Evolutionary conservation across 1,140 invertebrate species (phyloP), one percentile per base, ranked within the genome.

Genomic region (Conus ventricosus): DNA sequence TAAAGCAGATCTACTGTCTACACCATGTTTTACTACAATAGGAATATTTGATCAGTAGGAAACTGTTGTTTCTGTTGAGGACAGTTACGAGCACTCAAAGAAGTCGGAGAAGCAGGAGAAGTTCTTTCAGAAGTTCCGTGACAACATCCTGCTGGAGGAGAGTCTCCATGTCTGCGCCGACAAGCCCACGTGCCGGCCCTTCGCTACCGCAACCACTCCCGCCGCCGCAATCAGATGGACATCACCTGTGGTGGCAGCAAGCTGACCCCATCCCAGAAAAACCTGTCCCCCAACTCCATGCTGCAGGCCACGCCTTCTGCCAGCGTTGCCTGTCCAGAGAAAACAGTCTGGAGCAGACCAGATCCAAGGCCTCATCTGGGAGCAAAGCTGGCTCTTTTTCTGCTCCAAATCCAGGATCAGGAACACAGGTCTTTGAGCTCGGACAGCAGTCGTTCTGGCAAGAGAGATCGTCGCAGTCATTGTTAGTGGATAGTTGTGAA

Each of bases 1-100:
- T n/a, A n/a, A n/a, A n/a, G n/a, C n/a, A n/a, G n/a, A n/a, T n/a
- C n/a, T n/a, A n/a, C n/a, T n/a, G n/a, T n/a, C n/a, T n/a, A n/a
- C n/a, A n/a, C n/a, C n/a, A n/a, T n/a, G n/a, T n/a, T n/a, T n/a
- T n/a, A n/a, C n/a, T n/a, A n/a, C n/a, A n/a, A n/a, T n/a, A n/a
- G n/a, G n/a, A n/a, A n/a, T n/a, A n/a, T n/a, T n/a, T n/a, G n/a
- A n/a, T n/a, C n/a, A n/a, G n/a, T n/a, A n/a, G n/a, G n/a, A n/a
- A n/a, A n/a, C n/a, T n/a, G n/a, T n/a, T n/a, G n/a, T n/a, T n/a
- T n/a, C n/a, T n/a, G n/a, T n/a, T n/a, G n/a, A n/a, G n/a, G n/a
- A 2, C 90, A 93, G 92, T 89, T 93, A 92, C 71, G 92, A 93
- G 82, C 80, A 85, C 23, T 89, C 90, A 76, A 91, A 90, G 25